Base-by-base conservation (phyloP, 2,113 vertebrate genomes). In the Microtus richardsoni region DNA sequence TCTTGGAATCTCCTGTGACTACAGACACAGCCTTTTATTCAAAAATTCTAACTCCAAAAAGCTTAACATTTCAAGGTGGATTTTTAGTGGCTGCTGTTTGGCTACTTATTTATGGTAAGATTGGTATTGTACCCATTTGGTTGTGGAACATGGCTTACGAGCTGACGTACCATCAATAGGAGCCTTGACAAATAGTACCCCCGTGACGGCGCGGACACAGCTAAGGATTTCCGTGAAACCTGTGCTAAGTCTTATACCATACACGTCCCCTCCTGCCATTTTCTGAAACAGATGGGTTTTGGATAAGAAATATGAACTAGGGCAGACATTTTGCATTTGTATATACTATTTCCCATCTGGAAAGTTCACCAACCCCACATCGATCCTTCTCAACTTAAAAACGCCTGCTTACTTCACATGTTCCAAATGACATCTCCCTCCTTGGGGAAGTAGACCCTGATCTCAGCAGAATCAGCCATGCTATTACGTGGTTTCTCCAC, bases 271-370 rank as follows among this genome's bases (percentile, higher is more conserved):
- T 54, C 24, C 39, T 44, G 89, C 7, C 74, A 26, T 82, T 66
- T 41, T 75, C 39, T 83, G 24, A 89, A 91, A 91, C 33, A 91
- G 44, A 54, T 86, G 68, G n/a, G n/a, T n/a, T 95, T 95, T 58
- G n/a, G 78, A 73, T 66, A 94, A 89, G 36, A 79, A 95, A 84
- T 33, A 47, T 71, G 21, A 86, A 60, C 49, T 28, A 79, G 19
- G 9, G 30, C 5, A 94, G 75, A 92, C 13, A 39, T 68, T 84
- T 44, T 80, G 79, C 28, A 49, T 54, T 75, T 94, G 89, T n/a
- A 58, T 16, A 41, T 16, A 64, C 14, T 44, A 83, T 28, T 91
- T 24, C 11, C 52, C 86, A 22, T 49, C 47, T 62, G 49, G 52
- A 91, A 92, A 71, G 30, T 68, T 94, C 33, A 80, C 11, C n/a